A percentile compares a stretch with the other conserved stretches of the same genome.
These are phyloP conservation scores for Scortum barcoo DNA, from an alignment of 2,113 vertebrate genomes.

Conservation along the genomic window DNA sequence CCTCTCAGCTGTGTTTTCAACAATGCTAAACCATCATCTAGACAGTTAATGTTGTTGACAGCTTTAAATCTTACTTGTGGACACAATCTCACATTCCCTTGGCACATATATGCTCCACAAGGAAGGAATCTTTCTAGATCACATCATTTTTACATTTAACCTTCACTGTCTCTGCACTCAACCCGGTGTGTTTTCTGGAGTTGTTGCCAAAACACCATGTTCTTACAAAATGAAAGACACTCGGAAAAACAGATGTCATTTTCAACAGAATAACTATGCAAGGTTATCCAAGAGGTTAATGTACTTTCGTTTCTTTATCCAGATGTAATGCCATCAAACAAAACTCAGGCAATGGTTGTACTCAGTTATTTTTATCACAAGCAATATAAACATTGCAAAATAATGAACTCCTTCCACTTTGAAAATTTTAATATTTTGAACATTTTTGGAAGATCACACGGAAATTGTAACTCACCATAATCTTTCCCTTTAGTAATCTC, in stretches of 20 bases:
- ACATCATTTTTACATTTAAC: constrained; percentile 67
- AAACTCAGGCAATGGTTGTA: constrained; percentile 41
- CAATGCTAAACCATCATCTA: constrained; percentile 57
- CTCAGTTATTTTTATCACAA: constrained; percentile 26
- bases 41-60: constrained; percentile 71
- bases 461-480: constrained; percentile 89
- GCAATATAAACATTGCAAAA: constrained; percentile 34
- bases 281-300: constrained; percentile 51
- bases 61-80: constrained; percentile 73
- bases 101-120: constrained; percentile 49
- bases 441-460: constrained; percentile 38
- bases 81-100: constrained; percentile 64
- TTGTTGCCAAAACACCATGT: constrained; percentile 61
- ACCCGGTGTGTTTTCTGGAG: constrained; percentile 55
- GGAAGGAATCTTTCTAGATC: constrained; percentile 55
- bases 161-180: constrained; percentile 45
- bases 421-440: constrained; percentile 30
- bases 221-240: constrained; percentile 71
- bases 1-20: constrained; percentile 65
- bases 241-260: constrained; percentile 55
- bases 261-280: constrained; percentile 50
- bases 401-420: constrained; percentile 28
- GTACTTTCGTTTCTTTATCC: constrained; percentile 50
- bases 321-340: constrained; percentile 45
- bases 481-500: constrained; percentile 96